These are phyloP conservation scores for Tapera naevia DNA, from an alignment of 2,797 vertebrate species.

Conservation along the genomic window DNA sequence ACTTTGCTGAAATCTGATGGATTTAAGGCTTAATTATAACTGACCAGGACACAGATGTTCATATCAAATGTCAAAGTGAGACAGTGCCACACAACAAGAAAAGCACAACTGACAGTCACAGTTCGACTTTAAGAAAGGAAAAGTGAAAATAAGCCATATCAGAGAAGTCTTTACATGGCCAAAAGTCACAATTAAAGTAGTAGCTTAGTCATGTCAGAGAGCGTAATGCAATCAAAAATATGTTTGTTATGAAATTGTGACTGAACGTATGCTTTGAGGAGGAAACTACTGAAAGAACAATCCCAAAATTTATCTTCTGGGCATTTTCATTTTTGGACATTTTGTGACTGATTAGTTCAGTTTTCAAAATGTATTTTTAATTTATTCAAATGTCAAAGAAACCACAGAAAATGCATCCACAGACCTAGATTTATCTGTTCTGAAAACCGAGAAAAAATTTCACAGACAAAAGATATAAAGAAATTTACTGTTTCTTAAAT, in stretches of 20 bases:
- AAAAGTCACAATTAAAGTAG: neutral
- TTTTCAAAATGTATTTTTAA: neutral
- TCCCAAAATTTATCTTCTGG: neutral
- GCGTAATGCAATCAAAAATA: neutral
- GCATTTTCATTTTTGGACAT: neutral
- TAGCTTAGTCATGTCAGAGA: neutral
- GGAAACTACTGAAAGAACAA: neutral
- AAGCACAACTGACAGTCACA: neutral
- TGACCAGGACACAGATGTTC: neutral
- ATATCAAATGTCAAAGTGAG: neutral
- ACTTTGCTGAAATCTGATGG: neutral
- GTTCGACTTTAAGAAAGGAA: neutral
- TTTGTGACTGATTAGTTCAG: neutral
- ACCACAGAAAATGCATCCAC: neutral
- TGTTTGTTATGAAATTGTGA: neutral
- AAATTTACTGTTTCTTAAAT: neutral
- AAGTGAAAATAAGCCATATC: neutral
- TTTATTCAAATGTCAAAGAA: neutral
- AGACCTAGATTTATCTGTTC: neutral
- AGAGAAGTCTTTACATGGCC: neutral
- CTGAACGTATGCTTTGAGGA: neutral
- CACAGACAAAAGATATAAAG: neutral
- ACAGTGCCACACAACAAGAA: rapidly evolving
- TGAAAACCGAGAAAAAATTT: neutral
- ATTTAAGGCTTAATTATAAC: neutral